A percentile compares a stretch with the other conserved stretches of the same genome.
phyloP scores from a whole-genome alignment of 1,140 invertebrate species.

The Sitobion miscanthi region DNA sequence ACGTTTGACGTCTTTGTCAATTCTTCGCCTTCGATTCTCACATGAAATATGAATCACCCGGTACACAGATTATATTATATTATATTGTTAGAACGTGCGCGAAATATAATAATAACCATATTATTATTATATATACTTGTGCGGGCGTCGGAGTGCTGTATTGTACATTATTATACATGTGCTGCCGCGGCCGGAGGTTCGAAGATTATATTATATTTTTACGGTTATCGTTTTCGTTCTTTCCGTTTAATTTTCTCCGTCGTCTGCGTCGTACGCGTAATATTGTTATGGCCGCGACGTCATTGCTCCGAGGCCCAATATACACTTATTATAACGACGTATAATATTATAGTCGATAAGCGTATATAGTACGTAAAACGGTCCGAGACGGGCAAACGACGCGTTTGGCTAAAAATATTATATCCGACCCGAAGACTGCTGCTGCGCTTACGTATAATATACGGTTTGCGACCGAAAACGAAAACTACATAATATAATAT shows the following conservation, averaged over 20 bases:
- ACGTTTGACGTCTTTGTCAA: too few species aligned
- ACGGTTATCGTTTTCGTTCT: conserved; percentile 46
- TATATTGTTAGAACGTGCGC: neutral
- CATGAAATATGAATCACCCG: too few species aligned
- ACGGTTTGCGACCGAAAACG: neutral
- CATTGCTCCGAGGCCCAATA: conserved; percentile 40
- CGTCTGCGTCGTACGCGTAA: neutral
- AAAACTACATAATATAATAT: too few species aligned
- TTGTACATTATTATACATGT: neutral
- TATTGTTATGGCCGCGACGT: neutral
- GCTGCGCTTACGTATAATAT: neutral
- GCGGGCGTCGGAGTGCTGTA: neutral
- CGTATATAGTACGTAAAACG: neutral
- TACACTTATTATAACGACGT: conserved; percentile 23
- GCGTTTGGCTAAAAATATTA: neutral
- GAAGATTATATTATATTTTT: conserved; percentile 48
- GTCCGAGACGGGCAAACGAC: neutral
- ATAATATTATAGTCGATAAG: conserved; percentile 1
- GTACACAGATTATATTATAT: neutral
- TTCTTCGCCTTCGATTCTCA: too few species aligned
- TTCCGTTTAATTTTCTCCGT: conserved; percentile 40
- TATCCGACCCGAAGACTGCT: too few species aligned
- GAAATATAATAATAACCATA: conserved; percentile 26
- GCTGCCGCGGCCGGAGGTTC: neutral
- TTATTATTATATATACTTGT: neutral